Evolutionary conservation across 2,888 invertebrate species (phyloP), one percentile per base, ranked within the genome.

Genomic region (Notodonta ziczac): DNA sequence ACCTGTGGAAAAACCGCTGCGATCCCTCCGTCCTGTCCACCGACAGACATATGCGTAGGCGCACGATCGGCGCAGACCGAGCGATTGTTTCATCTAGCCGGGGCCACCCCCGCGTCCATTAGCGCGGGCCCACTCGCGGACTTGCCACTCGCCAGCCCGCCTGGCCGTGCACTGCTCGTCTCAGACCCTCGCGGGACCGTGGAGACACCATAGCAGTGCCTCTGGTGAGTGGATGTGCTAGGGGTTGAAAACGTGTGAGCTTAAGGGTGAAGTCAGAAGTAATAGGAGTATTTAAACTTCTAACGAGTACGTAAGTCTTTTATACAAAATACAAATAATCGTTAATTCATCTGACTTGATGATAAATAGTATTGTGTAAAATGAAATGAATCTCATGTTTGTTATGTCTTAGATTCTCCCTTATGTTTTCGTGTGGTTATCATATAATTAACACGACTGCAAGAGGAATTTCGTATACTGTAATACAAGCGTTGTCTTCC

Each of bases 71-170:
- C 69, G 68, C 66, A 61, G 72, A 74, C 73, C 73, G 66, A 70
- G 70, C 72, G 78, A 73, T 80, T 73, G 76, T 79, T 76, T 73
- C 80, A 78, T 75, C 69, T 63, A 58, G 56, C 24, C 56, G 50
- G 48, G 54, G 59, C 74, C 66, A 71, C 78, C 78, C 73, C 77
- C 79, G 73, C 78, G 62, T 35, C 61, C 55, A 62, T 68, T 57
- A 60, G 57, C 60, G 48, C n/a, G 61, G 24, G 58, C 51, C 48
- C 35, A 44, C 39, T 50, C 48, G 42, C 61, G 59, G 24, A 39
- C 48, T 35, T 44, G 51, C 59, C 69, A 69, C 67, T 72, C 65
- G 61, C 60, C 58, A 63, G 67, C 66, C 59, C 58, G 70, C 56
- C 63, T 57, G 65, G 56, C n/a, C 32, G 10, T 52, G 62, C 56